A percentile compares a stretch with the other conserved stretches of the same genome.
Evolutionary conservation across 2,888 invertebrate species (phyloP).

Genomic region (Orchesella flavescens): DNA sequence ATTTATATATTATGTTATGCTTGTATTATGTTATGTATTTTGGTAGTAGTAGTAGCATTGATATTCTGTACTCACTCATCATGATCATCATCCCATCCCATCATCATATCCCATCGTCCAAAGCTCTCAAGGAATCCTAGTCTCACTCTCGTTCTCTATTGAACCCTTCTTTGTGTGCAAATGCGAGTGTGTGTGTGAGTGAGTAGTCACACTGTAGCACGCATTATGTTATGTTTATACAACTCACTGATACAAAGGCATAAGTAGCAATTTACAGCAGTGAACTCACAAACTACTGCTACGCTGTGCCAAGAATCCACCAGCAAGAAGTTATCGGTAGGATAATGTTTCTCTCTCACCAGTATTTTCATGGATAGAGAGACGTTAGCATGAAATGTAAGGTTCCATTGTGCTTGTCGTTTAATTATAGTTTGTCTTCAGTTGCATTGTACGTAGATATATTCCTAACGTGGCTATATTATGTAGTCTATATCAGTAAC

Average conservation of each 20-base stretch:
- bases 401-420: not conserved
- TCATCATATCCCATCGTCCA: no score
- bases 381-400: constrained; percentile 19
- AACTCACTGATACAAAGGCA: not conserved
- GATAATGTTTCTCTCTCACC: constrained; percentile 25
- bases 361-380: constrained; percentile 56
- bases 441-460: no score
- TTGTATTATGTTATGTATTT: no score
- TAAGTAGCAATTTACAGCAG: not conserved
- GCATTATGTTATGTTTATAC: not conserved
- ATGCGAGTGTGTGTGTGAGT: not conserved
- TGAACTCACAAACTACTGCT: not conserved
- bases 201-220: not conserved
- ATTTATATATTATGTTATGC: no score
- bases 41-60: constrained; percentile 6
- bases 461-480: not conserved
- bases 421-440: not conserved
- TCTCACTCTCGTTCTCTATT: constrained; percentile 22
- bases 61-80: not conserved
- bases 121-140: not conserved
- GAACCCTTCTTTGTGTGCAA: not conserved
- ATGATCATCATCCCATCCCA: no score
- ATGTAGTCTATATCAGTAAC: not conserved
- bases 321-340: constrained; percentile 12
- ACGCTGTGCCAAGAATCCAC: not conserved